Conservation (phyloP, 2,888 invertebrate species). For the Strigamia crassipes region DNA sequence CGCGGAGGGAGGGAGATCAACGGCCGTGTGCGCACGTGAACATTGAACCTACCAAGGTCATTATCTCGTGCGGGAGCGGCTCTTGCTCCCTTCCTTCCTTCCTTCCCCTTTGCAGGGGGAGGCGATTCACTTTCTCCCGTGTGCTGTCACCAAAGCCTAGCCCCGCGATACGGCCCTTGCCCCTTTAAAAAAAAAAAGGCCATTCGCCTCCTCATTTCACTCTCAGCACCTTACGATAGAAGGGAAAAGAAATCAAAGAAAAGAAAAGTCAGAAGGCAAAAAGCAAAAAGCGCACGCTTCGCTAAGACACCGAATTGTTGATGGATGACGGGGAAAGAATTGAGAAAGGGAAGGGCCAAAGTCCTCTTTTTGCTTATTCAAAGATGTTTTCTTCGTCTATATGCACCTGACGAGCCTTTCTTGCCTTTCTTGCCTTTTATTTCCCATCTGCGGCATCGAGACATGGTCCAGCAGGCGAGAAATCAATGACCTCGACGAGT, state of each 20-base stretch:
- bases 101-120: not conserved
- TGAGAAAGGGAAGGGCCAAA: not conserved
- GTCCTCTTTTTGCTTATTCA: constrained; percentile 1
- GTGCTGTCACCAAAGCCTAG: constrained; percentile 10
- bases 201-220: constrained; percentile 16
- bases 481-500: constrained; percentile 6
- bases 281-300: not conserved
- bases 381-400: constrained; percentile 5
- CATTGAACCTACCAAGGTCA: constrained; percentile 16
- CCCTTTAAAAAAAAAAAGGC: not conserved
- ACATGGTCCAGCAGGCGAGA: constrained; percentile 21
- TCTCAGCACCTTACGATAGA: not conserved
- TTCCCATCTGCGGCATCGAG: constrained; percentile 16
- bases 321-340: constrained; percentile 6
- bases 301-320: constrained; percentile 16
- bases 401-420: constrained; percentile 16
- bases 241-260: not conserved
- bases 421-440: constrained; percentile 16
- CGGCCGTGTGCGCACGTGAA: not conserved
- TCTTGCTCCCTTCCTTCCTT: constrained; percentile 15
- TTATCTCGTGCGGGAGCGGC: constrained; percentile 21
- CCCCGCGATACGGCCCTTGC: constrained; percentile 4
- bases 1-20: constrained; percentile 1
- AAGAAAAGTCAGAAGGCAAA: not conserved
- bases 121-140: not conserved